These are phyloP conservation scores for Fregata magnificens DNA, from an alignment of 2,113 vertebrate genomes.

Conservation along the genomic window DNA sequence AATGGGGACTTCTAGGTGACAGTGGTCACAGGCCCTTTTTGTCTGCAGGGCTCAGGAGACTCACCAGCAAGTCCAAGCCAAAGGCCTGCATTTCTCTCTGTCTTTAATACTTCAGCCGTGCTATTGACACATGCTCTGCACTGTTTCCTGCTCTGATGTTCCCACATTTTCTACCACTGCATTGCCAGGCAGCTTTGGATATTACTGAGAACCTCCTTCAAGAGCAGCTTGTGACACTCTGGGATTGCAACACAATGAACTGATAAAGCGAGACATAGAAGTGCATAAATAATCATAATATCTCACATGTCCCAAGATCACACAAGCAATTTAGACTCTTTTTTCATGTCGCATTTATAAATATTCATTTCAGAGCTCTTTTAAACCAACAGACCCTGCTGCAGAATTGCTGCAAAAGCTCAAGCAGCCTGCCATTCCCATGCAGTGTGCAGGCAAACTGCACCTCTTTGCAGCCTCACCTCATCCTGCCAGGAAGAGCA, in stretches of 20 bases:
- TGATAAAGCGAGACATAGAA: not conserved
- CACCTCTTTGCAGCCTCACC: not conserved
- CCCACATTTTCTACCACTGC: not conserved
- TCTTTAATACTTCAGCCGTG: accelerated
- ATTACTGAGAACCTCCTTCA: not conserved
- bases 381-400: constrained; percentile 29
- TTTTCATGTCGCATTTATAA: not conserved
- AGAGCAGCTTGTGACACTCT: not conserved
- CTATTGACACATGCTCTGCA: not conserved
- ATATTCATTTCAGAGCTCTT: constrained; percentile 49
- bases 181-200: not conserved
- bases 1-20: not conserved
- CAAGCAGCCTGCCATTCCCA: not conserved
- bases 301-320: constrained; percentile 23
- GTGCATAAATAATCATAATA: constrained; percentile 1
- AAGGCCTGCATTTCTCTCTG: not conserved
- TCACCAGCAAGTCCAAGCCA: not conserved
- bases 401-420: not conserved
- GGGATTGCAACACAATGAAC: not conserved
- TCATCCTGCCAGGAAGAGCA: not conserved
- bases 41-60: not conserved
- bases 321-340: constrained; percentile 11
- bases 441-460: not conserved
- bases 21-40: not conserved
- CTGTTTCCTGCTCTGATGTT: not conserved